phyloP scores from a whole-genome alignment of 23 tunicate species.

The Aplidium turbinatum region DNA sequence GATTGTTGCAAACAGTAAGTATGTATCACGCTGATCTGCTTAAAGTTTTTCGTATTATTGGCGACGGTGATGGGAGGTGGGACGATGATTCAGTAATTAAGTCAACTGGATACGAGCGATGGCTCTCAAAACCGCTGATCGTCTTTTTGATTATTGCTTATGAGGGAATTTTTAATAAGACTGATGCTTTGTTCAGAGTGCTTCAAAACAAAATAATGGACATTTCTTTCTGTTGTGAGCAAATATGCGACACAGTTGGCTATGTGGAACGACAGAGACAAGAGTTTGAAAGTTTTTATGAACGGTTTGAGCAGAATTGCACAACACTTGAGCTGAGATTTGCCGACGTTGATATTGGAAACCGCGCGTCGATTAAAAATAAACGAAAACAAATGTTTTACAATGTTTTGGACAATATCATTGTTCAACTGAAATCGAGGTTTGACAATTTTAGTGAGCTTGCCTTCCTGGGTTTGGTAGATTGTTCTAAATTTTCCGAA shows the following conservation, averaged over 20 bases:
- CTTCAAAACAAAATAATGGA: background rate
- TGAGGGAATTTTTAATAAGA: background rate
- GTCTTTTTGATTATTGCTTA: background rate
- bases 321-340: too few species aligned
- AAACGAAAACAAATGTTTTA: background rate
- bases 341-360: background rate
- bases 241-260: background rate
- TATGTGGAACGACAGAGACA: slow-evolving; percentile 1
- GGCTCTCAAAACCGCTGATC: too few species aligned
- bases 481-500: slow-evolving; percentile 2
- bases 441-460: slow-evolving; percentile 7
- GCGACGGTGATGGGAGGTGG: background rate
- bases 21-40: slow-evolving; percentile 25
- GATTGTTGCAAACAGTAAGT: slow-evolving; percentile 10
- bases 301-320: slow-evolving; percentile 1
- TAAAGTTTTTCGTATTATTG: slow-evolving; percentile 2
- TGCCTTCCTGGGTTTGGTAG: slow-evolving; percentile 5
- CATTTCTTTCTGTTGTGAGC: background rate
- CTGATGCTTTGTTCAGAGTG: background rate
- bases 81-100: background rate
- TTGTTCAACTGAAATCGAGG: too few species aligned
- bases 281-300: slow-evolving; percentile 1
- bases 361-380: background rate
- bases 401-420: background rate
- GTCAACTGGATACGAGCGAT: background rate